Evolutionary conservation across 2,113 vertebrate species (phyloP).

Genomic region (Sialia sialis): DNA sequence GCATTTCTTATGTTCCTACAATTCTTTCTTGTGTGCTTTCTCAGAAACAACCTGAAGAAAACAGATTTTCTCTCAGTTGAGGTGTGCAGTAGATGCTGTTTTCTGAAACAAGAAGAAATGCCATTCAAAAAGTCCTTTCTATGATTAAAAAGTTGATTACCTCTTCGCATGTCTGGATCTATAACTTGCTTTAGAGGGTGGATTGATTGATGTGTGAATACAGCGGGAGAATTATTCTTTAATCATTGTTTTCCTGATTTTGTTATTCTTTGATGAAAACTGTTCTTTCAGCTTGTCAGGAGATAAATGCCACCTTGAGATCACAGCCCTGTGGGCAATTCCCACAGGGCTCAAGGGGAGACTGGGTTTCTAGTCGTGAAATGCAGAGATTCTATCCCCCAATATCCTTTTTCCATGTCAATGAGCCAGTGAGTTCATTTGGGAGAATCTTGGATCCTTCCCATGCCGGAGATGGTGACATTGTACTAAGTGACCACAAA

Average conservation of each 20-base stretch:
- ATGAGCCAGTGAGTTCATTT: not conserved
- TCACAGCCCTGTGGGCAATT: not conserved
- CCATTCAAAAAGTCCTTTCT: not conserved
- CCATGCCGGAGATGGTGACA: not conserved
- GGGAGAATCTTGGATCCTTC: not conserved
- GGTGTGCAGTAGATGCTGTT: not conserved
- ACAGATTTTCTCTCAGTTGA: slow-evolving; percentile 9
- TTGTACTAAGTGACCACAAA: not conserved
- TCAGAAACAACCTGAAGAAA: not conserved
- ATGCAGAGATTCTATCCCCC: not conserved
- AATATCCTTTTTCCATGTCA: not conserved
- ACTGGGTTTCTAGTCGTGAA: not conserved
- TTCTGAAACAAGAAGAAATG: not conserved
- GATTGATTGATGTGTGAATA: accelerated
- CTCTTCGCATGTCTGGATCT: not conserved
- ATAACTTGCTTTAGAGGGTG: not conserved
- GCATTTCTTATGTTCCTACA: not conserved
- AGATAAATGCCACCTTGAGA: not conserved
- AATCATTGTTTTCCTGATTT: not conserved
- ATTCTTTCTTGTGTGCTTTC: not conserved
- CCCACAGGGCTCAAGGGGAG: not conserved
- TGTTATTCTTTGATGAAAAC: not conserved
- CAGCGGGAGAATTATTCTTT: not conserved
- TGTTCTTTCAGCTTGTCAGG: not conserved
- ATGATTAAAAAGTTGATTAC: not conserved